Conservation (phyloP, 2,797 vertebrate species). For the Takifugu ocellatus region DNA sequence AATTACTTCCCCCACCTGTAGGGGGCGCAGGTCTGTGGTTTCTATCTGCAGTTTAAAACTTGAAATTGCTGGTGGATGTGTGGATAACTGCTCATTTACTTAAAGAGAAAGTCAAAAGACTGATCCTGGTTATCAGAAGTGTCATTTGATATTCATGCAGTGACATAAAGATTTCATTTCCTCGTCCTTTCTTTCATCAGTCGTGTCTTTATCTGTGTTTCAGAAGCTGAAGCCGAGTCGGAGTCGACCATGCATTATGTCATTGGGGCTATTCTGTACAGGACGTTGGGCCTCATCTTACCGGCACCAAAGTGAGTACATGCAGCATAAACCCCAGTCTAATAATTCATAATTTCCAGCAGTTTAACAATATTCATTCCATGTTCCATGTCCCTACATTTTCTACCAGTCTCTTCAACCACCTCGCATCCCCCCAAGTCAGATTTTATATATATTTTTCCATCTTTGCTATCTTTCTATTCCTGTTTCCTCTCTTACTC, state of each 20-base stretch:
- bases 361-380: background rate
- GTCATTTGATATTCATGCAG: too few relatives aligned
- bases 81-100: too few relatives aligned
- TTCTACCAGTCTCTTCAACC: background rate
- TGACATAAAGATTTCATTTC: background rate
- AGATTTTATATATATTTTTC: slow-evolving; percentile 10
- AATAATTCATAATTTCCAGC: background rate
- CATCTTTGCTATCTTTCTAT: slow-evolving; percentile 28
- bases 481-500: slow-evolving; percentile 27
- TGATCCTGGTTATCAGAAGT: too few relatives aligned
- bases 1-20: background rate
- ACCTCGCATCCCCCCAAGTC: background rate
- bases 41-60: too few relatives aligned
- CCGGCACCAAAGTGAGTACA: slow-evolving; percentile 86
- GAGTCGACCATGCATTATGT: slow-evolving; percentile 86
- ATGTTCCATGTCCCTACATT: background rate
- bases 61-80: too few relatives aligned
- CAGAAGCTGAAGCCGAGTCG: slow-evolving; percentile 81
- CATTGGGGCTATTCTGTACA: slow-evolving; percentile 93
- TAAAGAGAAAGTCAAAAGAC: too few relatives aligned
- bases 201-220: slow-evolving; percentile 10
- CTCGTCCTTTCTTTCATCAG: background rate
- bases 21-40: background rate
- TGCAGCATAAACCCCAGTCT: background rate
- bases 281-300: slow-evolving; percentile 89